Evolutionary conservation across 2,113 vertebrate species (phyloP).

Genomic region (Micromys minutus): DNA sequence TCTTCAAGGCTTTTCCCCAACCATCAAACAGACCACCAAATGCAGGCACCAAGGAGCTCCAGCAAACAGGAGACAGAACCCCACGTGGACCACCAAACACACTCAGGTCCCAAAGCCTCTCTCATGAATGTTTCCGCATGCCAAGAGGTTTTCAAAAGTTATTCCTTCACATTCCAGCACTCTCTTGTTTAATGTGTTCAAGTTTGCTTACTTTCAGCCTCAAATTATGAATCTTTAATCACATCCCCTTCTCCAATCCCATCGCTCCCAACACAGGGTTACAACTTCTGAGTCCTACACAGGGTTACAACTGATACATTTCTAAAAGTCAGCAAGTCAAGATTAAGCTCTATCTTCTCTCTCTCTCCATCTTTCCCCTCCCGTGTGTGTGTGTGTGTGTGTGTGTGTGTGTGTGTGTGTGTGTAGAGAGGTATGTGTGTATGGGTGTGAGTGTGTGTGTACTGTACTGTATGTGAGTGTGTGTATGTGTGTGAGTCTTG

Average conservation of each 20-base stretch:
- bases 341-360: neutral
- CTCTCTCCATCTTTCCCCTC: too few species aligned
- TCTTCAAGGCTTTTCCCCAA: neutral
- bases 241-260: accelerated
- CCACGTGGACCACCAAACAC: neutral
- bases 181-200: neutral
- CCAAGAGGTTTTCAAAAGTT: neutral
- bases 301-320: neutral
- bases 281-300: neutral
- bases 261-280: neutral
- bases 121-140: accelerated
- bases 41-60: neutral
- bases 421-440: too few species aligned
- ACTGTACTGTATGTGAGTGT: too few species aligned
- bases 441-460: too few species aligned
- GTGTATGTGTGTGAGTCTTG: neutral
- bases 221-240: neutral
- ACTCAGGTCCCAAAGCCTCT: too few species aligned
- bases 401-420: too few species aligned
- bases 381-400: neutral
- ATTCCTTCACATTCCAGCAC: neutral
- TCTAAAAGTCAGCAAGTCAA: neutral
- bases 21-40: neutral
- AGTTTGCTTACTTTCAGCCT: neutral
- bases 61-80: neutral